These are phyloP conservation scores for Oscheius sp. DNA, from an alignment of 2,888 invertebrate species.

Conservation along the genomic window DNA sequence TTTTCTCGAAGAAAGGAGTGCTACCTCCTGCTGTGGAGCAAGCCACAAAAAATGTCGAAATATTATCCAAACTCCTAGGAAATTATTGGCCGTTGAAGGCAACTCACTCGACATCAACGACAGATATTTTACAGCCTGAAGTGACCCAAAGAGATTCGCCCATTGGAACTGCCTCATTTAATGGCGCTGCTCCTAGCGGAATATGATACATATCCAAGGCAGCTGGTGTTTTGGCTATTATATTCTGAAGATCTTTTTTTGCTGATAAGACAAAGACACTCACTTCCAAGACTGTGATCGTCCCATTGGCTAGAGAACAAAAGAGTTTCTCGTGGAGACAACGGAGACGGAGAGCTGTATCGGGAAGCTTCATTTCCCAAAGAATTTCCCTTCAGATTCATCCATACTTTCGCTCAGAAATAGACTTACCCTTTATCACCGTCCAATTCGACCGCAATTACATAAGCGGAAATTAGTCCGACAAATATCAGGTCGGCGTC, in stretches of 20 bases:
- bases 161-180: slow-evolving; percentile 71
- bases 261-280: background rate
- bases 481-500: slow-evolving; percentile 71
- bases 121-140: slow-evolving; percentile 73
- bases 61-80: slow-evolving; percentile 54
- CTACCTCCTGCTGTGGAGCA: slow-evolving; percentile 70
- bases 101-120: slow-evolving; percentile 72
- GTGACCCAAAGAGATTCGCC: slow-evolving; percentile 73
- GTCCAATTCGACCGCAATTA: slow-evolving; percentile 71
- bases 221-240: slow-evolving; percentile 61
- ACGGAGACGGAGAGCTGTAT: slow-evolving; percentile 72
- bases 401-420: background rate
- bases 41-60: slow-evolving; percentile 72
- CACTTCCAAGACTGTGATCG: slow-evolving; percentile 74
- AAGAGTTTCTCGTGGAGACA: slow-evolving; percentile 71
- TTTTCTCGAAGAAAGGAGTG: slow-evolving; percentile 71
- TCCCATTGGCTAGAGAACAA: slow-evolving; percentile 74
- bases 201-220: slow-evolving; percentile 73
- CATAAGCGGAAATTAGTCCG: slow-evolving; percentile 72
- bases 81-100: background rate
- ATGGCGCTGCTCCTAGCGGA: slow-evolving; percentile 73
- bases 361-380: slow-evolving; percentile 73
- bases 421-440: slow-evolving; percentile 32
- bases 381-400: slow-evolving; percentile 56
- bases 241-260: slow-evolving; percentile 50